These are phyloP conservation scores for Therioaphis trifolii DNA, from an alignment of 2,888 invertebrate species.

Conservation along the genomic window DNA sequence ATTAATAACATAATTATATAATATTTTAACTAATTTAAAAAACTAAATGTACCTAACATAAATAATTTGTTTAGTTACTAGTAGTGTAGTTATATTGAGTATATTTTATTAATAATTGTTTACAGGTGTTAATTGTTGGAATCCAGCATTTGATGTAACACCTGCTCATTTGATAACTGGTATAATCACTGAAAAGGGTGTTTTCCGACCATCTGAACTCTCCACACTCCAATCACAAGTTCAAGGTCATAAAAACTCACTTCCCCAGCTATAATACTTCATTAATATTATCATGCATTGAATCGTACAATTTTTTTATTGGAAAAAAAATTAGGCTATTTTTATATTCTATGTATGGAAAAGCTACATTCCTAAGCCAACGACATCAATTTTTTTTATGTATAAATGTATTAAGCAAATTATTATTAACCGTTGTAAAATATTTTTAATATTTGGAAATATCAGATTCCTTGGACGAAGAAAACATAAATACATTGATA, in stretches of 20 bases:
- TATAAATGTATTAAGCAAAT: slow-evolving; percentile 43
- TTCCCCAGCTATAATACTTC: slow-evolving; percentile 52
- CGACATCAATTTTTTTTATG: slow-evolving; percentile 48
- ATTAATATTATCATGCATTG: slow-evolving; percentile 35
- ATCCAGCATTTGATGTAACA: slow-evolving; percentile 98
- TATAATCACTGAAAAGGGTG: slow-evolving; percentile 94
- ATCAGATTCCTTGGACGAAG: slow-evolving; percentile 13
- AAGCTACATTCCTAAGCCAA: slow-evolving; percentile 48
- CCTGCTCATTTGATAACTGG: slow-evolving; percentile 91
- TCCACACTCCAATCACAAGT: slow-evolving; percentile 45
- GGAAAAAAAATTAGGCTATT: slow-evolving; percentile 36
- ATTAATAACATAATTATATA: not conserved
- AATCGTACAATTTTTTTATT: slow-evolving; percentile 40
- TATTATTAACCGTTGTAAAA: slow-evolving; percentile 27
- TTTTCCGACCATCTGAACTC: slow-evolving; percentile 77
- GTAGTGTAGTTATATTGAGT: not conserved
- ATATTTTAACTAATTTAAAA: not conserved
- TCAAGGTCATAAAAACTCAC: slow-evolving; percentile 47
- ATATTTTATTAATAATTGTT: slow-evolving; percentile 66
- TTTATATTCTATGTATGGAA: slow-evolving; percentile 40
- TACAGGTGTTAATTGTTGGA: slow-evolving; percentile 92
- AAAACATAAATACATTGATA: slow-evolving; percentile 28
- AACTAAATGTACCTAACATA: not conserved
- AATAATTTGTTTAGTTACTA: not conserved
- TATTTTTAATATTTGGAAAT: slow-evolving; percentile 46